A percentile compares a stretch with the other conserved stretches of the same genome.
These are phyloP conservation scores for Todus mexicanus DNA, from an alignment of 2,797 vertebrate genomes.

Conservation along the genomic window DNA sequence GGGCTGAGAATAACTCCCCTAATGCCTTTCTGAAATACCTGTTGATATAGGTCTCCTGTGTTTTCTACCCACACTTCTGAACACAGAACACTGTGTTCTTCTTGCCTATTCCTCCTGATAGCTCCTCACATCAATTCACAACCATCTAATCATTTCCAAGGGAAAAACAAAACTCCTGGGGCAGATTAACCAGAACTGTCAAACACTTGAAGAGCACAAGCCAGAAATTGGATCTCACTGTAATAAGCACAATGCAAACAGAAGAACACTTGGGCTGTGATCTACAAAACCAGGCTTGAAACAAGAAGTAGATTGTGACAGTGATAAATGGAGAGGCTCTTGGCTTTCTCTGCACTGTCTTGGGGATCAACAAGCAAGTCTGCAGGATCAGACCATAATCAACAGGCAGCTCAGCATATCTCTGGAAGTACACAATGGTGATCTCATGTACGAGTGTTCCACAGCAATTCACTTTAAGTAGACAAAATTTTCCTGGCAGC, in stretches of 20 bases:
- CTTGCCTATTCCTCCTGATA: background rate
- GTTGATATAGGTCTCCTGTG: background rate
- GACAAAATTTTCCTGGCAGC: background rate
- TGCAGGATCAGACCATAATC: background rate
- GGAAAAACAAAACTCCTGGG: slow-evolving; percentile 16
- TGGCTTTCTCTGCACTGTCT: background rate
- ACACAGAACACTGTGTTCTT: too few species aligned
- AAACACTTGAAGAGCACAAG: background rate
- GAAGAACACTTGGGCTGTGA: background rate
- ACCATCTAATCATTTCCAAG: slow-evolving; percentile 2
- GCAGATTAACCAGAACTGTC: slow-evolving; percentile 15
- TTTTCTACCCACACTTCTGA: too few species aligned
- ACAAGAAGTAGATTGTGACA: background rate
- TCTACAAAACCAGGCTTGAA: background rate
- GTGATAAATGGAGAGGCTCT: background rate
- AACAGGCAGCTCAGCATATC: background rate
- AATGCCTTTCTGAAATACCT: background rate
- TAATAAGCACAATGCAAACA: background rate
- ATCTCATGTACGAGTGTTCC: background rate
- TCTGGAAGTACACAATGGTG: fast-evolving
- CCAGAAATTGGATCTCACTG: background rate
- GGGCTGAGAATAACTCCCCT: background rate
- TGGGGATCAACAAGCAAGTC: background rate
- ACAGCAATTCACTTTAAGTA: background rate
- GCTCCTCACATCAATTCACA: background rate